Conservation (phyloP, 2,797 vertebrate species). For the Catharus ustulatus region DNA sequence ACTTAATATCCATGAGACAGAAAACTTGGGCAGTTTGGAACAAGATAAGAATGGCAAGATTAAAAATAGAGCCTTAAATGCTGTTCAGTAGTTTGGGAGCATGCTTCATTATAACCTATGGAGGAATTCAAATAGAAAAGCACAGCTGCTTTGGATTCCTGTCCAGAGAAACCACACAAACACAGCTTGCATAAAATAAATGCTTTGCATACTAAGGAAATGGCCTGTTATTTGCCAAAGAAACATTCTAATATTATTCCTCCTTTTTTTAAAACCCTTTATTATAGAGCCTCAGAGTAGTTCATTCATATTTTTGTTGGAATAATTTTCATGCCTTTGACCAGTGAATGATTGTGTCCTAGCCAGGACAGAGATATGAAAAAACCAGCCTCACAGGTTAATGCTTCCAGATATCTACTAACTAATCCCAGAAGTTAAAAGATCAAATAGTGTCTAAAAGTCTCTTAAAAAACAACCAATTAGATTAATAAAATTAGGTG, state of each 20-base stretch:
- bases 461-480: background rate
- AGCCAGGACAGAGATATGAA: background rate
- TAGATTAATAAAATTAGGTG: background rate
- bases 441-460: background rate
- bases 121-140: slow-evolving; percentile 36
- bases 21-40: background rate
- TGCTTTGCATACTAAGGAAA: slow-evolving; percentile 43
- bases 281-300: background rate
- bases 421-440: background rate
- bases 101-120: slow-evolving; percentile 6
- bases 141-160: slow-evolving; percentile 53
- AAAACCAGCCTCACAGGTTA: background rate
- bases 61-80: slow-evolving; percentile 22
- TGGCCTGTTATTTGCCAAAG: background rate
- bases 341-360: background rate
- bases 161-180: slow-evolving; percentile 18
- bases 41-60: background rate
- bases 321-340: background rate
- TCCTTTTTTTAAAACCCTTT: background rate
- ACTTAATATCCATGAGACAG: slow-evolving; percentile 1
- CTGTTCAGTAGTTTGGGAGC: slow-evolving; percentile 12
- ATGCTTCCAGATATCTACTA: background rate
- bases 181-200: slow-evolving; percentile 44
- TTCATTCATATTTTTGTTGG: background rate
- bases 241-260: slow-evolving; percentile 6